Evolutionary conservation across 2,113 vertebrate genomes (phyloP).

Genomic region (Deroptyus accipitrinus): DNA sequence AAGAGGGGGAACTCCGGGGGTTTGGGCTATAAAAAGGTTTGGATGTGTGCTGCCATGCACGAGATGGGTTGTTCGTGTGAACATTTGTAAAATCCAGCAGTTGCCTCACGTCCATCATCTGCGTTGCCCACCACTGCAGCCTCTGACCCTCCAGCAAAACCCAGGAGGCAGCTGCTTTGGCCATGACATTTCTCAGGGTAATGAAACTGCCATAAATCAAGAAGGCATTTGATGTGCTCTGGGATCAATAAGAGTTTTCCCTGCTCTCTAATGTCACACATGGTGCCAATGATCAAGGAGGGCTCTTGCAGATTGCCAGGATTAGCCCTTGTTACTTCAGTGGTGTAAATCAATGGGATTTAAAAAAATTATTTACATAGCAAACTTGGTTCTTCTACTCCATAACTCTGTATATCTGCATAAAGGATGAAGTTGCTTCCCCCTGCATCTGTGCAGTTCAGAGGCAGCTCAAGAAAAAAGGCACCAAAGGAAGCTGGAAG

Average conservation of each 20-base stretch:
- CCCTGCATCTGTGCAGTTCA: background rate
- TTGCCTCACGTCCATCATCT: conserved; percentile 2
- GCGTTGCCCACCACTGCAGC: background rate
- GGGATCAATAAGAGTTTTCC: background rate
- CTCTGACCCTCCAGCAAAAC: background rate
- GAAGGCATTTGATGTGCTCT: background rate
- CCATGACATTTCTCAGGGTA: conserved; percentile 2
- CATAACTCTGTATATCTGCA: background rate
- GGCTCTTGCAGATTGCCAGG: background rate
- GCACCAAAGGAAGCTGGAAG: background rate
- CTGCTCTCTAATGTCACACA: background rate
- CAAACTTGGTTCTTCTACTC: background rate
- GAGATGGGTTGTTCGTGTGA: background rate
- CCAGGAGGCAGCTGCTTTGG: conserved; percentile 35
- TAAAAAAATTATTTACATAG: background rate
- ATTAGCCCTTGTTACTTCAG: background rate
- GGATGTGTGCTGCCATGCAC: background rate
- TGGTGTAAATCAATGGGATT: background rate
- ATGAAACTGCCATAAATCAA: conserved; percentile 17
- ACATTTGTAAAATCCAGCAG: conserved; percentile 48
- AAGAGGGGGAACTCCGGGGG: background rate
- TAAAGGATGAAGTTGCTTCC: background rate
- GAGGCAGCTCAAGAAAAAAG: background rate
- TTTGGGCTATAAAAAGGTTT: conserved; percentile 41
- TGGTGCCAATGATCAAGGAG: background rate